Percentiles rank a stretch among this genome's conserved stretches.
These are phyloP conservation scores for Pomatorhinus ruficollis DNA, from an alignment of 2,113 vertebrate species.

Conservation along the genomic window DNA sequence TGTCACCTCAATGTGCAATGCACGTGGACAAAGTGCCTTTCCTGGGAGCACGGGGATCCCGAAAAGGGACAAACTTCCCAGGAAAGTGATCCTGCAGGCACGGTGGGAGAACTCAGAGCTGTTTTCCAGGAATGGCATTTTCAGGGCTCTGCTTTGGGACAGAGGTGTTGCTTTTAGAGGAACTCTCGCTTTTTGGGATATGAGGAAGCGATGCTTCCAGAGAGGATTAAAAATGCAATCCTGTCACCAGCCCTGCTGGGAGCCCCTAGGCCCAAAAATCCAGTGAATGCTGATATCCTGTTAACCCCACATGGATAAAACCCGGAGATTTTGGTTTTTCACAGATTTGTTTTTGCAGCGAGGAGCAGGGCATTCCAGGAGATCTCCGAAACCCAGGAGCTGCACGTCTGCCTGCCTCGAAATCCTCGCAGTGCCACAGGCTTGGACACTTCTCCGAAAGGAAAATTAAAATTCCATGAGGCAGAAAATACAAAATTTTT, in stretches of 20 bases:
- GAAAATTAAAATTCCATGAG: background rate
- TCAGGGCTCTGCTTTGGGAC: background rate
- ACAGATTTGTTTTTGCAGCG: rapidly evolving
- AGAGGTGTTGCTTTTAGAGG: rapidly evolving
- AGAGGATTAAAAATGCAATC: background rate
- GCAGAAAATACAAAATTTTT: background rate
- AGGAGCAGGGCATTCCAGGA: background rate
- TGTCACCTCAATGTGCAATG: rapidly evolving
- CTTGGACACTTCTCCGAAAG: rapidly evolving
- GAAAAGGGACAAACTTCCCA: background rate
- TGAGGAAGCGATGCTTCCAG: background rate
- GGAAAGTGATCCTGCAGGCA: rapidly evolving
- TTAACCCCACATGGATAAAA: background rate
- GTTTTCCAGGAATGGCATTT: background rate
- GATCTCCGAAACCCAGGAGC: background rate
- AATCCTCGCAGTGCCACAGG: background rate
- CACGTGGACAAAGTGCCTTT: rapidly evolving
- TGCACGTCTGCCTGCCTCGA: background rate
- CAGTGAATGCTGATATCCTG: rapidly evolving
- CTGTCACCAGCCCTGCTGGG: background rate
- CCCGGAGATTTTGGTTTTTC: background rate
- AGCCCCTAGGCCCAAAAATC: background rate
- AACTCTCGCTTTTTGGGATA: background rate
- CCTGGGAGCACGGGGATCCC: background rate
- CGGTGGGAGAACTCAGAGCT: rapidly evolving